A percentile compares a stretch with the other conserved stretches of the same genome.
Conservation (phyloP, 1,140 invertebrate genomes). For the Caenorhabditis tropicalis region DNA sequence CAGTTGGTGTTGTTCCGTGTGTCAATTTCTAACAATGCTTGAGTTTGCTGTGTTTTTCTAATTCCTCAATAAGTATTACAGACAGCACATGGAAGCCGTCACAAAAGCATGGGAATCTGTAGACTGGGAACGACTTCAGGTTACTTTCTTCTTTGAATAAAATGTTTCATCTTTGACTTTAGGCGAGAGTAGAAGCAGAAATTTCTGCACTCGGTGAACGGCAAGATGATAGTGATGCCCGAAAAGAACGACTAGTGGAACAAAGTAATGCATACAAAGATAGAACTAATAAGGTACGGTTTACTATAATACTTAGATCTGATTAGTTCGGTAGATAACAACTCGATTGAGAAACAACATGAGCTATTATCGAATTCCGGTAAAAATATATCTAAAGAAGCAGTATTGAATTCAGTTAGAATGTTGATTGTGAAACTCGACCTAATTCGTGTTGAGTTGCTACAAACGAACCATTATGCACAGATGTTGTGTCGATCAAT, state of each 20-base stretch:
- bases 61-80: no score
- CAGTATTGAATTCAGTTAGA: no score
- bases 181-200: constrained; percentile 49
- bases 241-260: constrained; percentile 22
- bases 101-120: constrained; percentile 45
- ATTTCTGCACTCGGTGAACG: constrained; percentile 33
- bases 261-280: constrained; percentile 53
- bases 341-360: no score
- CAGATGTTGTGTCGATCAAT: neutral
- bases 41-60: neutral
- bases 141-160: neutral
- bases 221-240: constrained; percentile 35
- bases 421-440: no score
- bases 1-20: constrained; percentile 1
- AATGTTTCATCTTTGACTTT: neutral
- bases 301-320: no score
- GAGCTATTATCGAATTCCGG: no score
- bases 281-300: constrained; percentile 54
- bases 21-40: constrained; percentile 1
- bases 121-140: constrained; percentile 49
- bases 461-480: neutral
- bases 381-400: no score
- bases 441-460: neutral
- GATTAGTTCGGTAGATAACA: no score
- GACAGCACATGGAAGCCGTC: constrained; percentile 44